Conservation (phyloP, 2,888 invertebrate species). For the Zele albiditarsus region DNA sequence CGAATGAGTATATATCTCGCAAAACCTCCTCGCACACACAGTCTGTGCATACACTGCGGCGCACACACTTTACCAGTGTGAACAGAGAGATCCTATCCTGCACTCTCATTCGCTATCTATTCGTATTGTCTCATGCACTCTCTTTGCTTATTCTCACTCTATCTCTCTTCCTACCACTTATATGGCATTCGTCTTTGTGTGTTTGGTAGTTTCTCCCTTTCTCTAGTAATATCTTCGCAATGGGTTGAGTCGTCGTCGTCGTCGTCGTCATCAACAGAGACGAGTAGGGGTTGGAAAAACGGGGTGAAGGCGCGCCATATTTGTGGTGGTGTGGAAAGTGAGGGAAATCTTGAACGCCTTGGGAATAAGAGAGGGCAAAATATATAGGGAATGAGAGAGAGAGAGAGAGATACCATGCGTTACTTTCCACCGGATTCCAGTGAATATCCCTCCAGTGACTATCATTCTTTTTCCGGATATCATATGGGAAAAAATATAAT, state of each 20-base stretch:
- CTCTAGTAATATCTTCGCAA: conserved; percentile 35
- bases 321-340: conserved; percentile 71
- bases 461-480: neutral
- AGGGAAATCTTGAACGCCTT: conserved; percentile 71
- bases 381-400: conserved; percentile 67
- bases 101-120: conserved; percentile 47
- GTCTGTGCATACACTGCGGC: conserved; percentile 42
- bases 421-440: conserved; percentile 1
- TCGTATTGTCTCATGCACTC: conserved; percentile 37
- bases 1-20: conserved; percentile 40
- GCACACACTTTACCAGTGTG: conserved; percentile 45
- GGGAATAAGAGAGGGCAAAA: conserved; percentile 50
- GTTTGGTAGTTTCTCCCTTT: conserved; percentile 28
- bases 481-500: neutral
- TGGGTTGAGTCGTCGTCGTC: conserved; percentile 32
- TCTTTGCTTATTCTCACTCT: conserved; percentile 41
- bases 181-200: conserved; percentile 42
- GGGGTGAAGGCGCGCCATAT: conserved; percentile 71
- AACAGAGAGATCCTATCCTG: conserved; percentile 49
- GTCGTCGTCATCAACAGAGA: conserved; percentile 31
- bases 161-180: conserved; percentile 38
- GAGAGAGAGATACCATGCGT: conserved; percentile 59
- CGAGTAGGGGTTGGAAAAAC: conserved; percentile 65
- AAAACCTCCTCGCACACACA: conserved; percentile 38
- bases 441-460: conserved; percentile 7